These are phyloP conservation scores for human DNA, from an alignment of 2,113 vertebrate species.

Conservation along the genomic window GRCh38 chr13:104857001-104857500, in stretches of 20 bases:
- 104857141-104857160: neutral
- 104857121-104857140: neutral
- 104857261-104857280: no score
- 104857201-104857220: no score
- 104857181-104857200: no score
- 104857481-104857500: accelerated
- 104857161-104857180: neutral
- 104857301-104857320: no score
- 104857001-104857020: neutral
- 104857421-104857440: neutral
- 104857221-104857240: no score
- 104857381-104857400: neutral
- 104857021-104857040: neutral
- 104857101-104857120: neutral
- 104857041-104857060: no score
- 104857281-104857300: no score
- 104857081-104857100: neutral
- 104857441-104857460: neutral
- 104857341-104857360: neutral
- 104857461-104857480: neutral
- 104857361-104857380: neutral
- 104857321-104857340: neutral
- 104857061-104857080: neutral
- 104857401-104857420: neutral
- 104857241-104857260: no score